Conservation (phyloP, 2,888 invertebrate genomes). For the Troides oblongomaculatus region DNA sequence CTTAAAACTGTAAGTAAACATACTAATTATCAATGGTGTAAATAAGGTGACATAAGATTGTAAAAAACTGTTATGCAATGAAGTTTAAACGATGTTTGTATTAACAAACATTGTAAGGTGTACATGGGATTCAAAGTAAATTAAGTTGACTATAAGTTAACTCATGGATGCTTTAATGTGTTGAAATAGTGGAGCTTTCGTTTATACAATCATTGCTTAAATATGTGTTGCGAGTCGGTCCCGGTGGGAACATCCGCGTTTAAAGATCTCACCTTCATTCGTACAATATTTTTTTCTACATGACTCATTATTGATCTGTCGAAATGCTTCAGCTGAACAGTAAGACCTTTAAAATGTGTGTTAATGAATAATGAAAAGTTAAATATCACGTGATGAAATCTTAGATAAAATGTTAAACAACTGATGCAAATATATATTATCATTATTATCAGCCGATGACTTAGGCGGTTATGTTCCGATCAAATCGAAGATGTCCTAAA, state of each 20-base stretch:
- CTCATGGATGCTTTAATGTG: constrained; percentile 7
- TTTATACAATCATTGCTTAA: constrained; percentile 21
- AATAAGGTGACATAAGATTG: neutral
- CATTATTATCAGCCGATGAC: too few relatives aligned
- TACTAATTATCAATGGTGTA: neutral
- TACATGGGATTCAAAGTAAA: neutral
- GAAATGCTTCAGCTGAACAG: constrained; percentile 9
- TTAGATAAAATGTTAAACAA: neutral
- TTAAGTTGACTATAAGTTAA: neutral
- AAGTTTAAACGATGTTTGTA: neutral
- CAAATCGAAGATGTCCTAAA: too few relatives aligned
- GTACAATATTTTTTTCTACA: constrained; percentile 14
- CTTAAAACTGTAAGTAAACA: neutral
- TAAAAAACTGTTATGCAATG: neutral
- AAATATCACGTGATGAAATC: neutral
- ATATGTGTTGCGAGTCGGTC: constrained; percentile 16
- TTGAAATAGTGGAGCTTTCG: constrained; percentile 10
- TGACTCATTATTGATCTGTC: constrained; percentile 20
- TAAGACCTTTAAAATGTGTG: constrained; percentile 4
- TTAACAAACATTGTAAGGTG: neutral
- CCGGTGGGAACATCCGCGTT: constrained; percentile 26
- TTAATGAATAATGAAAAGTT: neutral
- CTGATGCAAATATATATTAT: too few relatives aligned
- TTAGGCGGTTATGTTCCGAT: too few relatives aligned
- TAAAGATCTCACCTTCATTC: constrained; percentile 3